Percentiles rank a stretch among this genome's conserved stretches.
These are phyloP conservation scores for Pterobdella sp. DNA, from an alignment of 2,888 invertebrate genomes.

Conservation along the genomic window DNA sequence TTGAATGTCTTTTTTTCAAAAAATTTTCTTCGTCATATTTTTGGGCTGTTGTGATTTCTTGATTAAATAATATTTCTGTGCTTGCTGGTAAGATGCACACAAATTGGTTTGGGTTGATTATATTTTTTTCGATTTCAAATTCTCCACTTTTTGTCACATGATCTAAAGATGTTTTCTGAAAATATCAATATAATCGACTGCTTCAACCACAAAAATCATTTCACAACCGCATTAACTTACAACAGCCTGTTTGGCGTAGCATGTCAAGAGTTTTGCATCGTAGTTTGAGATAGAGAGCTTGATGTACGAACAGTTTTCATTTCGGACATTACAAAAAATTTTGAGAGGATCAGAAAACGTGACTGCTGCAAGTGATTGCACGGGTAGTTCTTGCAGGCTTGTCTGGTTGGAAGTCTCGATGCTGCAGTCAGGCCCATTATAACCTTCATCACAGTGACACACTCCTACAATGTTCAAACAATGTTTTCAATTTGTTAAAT, in stretches of 20 bases:
- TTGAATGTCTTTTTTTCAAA: not conserved
- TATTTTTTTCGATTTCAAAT: not conserved
- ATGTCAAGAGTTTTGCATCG: not conserved
- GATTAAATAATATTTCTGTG: not conserved
- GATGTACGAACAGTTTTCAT: constrained; percentile 19
- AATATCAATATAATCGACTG: not conserved
- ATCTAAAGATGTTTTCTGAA: constrained; percentile 7
- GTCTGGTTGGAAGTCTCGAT: not conserved
- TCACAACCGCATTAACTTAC: not conserved
- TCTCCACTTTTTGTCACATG: not conserved
- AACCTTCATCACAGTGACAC: not conserved
- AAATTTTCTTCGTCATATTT: not conserved
- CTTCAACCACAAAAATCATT: not conserved
- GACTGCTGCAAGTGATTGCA: not conserved
- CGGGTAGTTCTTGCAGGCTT: not conserved
- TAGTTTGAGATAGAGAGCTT: not conserved
- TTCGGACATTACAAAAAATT: constrained; percentile 10
- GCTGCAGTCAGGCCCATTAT: not conserved
- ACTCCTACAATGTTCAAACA: not conserved
- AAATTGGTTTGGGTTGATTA: constrained; percentile 12
- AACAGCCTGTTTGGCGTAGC: not conserved
- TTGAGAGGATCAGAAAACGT: not conserved
- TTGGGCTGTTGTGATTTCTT: not conserved
- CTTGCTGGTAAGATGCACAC: constrained; percentile 17
- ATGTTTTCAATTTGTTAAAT: not conserved